These are phyloP conservation scores for Branchellion lobata DNA, from an alignment of 2,888 invertebrate genomes.

Conservation along the genomic window DNA sequence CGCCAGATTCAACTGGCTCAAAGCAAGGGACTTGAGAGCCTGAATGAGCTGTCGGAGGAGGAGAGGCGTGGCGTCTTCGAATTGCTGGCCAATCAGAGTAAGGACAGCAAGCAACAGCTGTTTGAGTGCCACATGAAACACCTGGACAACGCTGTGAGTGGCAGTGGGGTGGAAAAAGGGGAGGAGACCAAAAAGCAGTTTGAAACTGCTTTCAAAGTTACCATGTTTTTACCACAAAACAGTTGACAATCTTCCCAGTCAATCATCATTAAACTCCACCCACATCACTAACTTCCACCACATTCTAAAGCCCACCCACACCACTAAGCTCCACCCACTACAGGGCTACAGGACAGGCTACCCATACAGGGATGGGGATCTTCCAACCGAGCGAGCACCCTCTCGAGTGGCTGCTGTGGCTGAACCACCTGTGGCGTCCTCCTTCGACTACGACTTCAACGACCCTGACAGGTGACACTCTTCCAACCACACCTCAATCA, in stretches of 20 bases:
- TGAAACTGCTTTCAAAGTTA: neutral
- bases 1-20: neutral
- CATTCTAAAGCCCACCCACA: neutral
- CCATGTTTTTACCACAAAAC: neutral
- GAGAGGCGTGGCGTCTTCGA: conserved; percentile 66
- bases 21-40: conserved; percentile 72
- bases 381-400: conserved; percentile 64
- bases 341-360: conserved; percentile 95
- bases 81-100: conserved; percentile 64
- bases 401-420: conserved; percentile 90
- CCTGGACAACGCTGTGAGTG: conserved; percentile 83
- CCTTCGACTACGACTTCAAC: conserved; percentile 66
- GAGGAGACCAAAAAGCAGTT: neutral
- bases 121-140: conserved; percentile 95
- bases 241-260: neutral
- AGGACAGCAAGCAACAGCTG: conserved; percentile 90
- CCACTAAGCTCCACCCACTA: neutral
- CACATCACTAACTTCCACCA: neutral
- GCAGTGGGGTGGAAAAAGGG: neutral
- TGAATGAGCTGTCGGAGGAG: conserved; percentile 75
- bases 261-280: neutral
- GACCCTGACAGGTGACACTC: conserved; percentile 46
- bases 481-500: neutral
- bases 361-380: conserved; percentile 84
- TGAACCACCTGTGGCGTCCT: conserved; percentile 90